Evolutionary conservation across 2,113 vertebrate genomes (phyloP).

Genomic region (Phoxinus phoxinus): DNA sequence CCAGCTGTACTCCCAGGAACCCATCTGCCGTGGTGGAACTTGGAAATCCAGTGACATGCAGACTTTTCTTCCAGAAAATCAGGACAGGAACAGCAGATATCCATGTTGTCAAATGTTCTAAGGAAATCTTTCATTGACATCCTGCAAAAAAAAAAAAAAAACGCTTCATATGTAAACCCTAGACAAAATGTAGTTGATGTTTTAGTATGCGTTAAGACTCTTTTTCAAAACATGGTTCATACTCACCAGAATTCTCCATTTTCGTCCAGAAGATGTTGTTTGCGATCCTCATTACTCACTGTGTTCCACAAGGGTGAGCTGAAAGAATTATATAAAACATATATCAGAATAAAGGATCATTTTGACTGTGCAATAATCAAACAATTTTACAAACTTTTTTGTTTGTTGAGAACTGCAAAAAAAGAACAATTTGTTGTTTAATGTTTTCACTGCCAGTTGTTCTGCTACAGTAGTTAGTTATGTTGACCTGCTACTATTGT

Average conservation of each 20-base stretch:
- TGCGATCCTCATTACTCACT: slow-evolving; percentile 62
- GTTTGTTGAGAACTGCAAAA: not conserved
- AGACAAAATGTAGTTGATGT: not conserved
- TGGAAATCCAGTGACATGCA: slow-evolving; percentile 60
- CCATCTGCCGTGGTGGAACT: slow-evolving; percentile 68
- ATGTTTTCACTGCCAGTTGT: not conserved
- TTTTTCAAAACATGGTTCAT: not conserved
- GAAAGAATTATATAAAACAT: not conserved
- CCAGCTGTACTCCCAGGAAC: slow-evolving; percentile 74
- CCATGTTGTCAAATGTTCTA: slow-evolving; percentile 57
- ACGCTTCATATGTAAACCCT: not conserved
- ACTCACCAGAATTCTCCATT: slow-evolving; percentile 79
- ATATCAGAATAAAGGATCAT: not conserved
- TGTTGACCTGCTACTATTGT: no score
- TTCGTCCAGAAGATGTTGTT: slow-evolving; percentile 54
- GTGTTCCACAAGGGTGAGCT: slow-evolving; percentile 72
- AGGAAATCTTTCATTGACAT: slow-evolving; percentile 71
- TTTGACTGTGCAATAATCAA: not conserved
- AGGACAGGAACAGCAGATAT: slow-evolving; percentile 70
- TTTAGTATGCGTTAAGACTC: not conserved
- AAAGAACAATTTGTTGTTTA: no score
- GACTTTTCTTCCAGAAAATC: slow-evolving; percentile 67
- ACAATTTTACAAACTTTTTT: not conserved
- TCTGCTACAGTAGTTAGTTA: not conserved
- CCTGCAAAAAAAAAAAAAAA: slow-evolving; percentile 59